Evolutionary conservation across 2,113 vertebrate genomes (phyloP).

Genomic region (Oreochromis spilurus): DNA sequence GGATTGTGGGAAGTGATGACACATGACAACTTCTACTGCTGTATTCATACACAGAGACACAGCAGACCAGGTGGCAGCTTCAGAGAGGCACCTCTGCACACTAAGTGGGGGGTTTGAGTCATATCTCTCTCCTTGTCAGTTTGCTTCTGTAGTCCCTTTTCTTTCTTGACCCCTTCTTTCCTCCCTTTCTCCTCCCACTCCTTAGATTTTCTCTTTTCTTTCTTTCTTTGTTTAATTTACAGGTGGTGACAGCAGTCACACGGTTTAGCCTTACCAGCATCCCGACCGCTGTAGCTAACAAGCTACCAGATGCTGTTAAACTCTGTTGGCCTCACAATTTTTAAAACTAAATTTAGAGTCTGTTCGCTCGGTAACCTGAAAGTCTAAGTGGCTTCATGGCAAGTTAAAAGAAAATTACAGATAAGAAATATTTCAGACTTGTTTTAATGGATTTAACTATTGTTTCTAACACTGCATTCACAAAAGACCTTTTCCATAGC

Average conservation of each 20-base stretch:
- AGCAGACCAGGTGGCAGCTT: slow-evolving; percentile 1
- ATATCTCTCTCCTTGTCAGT: background rate
- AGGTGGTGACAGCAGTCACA: background rate
- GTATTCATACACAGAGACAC: background rate
- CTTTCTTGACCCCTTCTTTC: background rate
- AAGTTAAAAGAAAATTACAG: background rate
- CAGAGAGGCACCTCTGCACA: background rate
- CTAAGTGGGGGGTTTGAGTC: background rate
- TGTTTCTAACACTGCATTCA: background rate
- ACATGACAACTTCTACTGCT: slow-evolving; percentile 29
- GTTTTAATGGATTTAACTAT: background rate
- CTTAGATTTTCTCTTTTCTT: background rate
- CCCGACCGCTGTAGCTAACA: background rate
- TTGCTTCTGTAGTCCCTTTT: background rate
- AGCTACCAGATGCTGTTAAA: background rate
- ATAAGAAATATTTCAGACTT: background rate
- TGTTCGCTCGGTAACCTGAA: background rate
- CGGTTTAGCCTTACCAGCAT: background rate
- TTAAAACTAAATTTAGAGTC: background rate
- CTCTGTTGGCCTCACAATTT: background rate
- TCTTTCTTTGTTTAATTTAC: background rate
- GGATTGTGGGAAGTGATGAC: slow-evolving; percentile 46
- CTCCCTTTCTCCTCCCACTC: background rate
- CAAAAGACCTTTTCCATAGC: background rate
- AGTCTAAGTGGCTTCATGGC: background rate